Evolutionary conservation across 2,888 invertebrate genomes (phyloP).

Genomic region (Vandiemenella viatica): DNA sequence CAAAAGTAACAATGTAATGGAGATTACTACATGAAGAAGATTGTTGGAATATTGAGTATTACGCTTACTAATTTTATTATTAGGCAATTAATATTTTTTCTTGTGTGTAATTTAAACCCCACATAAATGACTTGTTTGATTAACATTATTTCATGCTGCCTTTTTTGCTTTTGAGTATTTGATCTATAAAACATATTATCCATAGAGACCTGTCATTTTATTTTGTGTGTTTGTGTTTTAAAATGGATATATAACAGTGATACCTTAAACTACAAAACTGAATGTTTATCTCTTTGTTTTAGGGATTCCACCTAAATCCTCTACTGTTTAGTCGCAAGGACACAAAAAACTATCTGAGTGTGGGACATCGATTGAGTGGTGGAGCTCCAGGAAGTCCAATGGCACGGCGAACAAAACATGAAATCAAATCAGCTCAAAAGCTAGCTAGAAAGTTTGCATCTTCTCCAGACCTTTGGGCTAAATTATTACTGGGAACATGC

Average conservation of each 20-base stretch:
- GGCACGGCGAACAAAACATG: constrained; percentile 86
- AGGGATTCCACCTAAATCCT: constrained; percentile 26
- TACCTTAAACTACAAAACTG: too few relatives aligned
- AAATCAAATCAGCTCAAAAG: constrained; percentile 83
- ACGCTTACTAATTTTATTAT: too few relatives aligned
- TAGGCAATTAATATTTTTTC: too few relatives aligned
- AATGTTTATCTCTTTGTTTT: too few relatives aligned
- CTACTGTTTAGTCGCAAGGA: constrained; percentile 28
- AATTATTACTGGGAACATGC: constrained; percentile 73
- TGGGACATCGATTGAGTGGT: constrained; percentile 25
- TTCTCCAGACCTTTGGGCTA: constrained; percentile 82
- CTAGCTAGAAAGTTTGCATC: constrained; percentile 44
- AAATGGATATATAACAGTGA: too few relatives aligned
- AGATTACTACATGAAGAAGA: too few relatives aligned
- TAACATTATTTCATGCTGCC: too few relatives aligned
- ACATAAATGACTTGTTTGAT: too few relatives aligned
- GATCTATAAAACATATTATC: not conserved
- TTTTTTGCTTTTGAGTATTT: not conserved
- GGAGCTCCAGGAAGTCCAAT: constrained; percentile 75
- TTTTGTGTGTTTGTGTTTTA: too few relatives aligned
- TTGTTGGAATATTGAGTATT: too few relatives aligned
- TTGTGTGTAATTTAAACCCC: too few relatives aligned
- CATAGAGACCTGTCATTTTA: not conserved
- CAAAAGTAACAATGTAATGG: too few relatives aligned
- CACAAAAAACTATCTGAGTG: constrained; percentile 18